Conservation (phyloP, 1,140 invertebrate species). For the Araneus ventricosus region DNA sequence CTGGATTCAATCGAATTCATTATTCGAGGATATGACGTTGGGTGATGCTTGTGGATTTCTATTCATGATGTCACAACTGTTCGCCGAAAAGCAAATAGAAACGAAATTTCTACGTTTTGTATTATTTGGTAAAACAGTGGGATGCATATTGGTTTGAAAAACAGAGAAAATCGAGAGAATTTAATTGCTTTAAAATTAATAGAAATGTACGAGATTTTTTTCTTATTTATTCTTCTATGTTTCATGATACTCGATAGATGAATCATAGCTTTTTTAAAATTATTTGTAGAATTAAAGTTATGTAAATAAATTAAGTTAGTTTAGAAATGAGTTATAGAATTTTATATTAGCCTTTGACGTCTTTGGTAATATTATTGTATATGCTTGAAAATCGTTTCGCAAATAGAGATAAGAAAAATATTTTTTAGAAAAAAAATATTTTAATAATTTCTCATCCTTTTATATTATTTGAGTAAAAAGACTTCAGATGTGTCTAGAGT, state of each 20-base stretch:
- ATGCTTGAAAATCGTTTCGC: too few relatives aligned
- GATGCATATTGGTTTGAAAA: background rate
- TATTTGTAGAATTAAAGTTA: background rate
- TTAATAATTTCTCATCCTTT: too few relatives aligned
- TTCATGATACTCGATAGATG: background rate
- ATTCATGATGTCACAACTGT: background rate
- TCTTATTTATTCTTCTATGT: background rate
- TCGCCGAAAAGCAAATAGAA: constrained; percentile 13
- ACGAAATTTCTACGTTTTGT: background rate
- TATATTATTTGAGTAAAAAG: too few relatives aligned
- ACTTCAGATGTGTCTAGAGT: too few relatives aligned
- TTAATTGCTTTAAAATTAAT: background rate
- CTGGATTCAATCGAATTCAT: constrained; percentile 36
- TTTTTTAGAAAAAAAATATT: too few relatives aligned
- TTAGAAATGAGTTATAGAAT: too few relatives aligned
- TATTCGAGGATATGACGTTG: background rate
- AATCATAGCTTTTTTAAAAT: background rate
- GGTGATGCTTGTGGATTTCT: constrained; percentile 2
- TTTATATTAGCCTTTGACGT: too few relatives aligned
- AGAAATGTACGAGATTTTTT: background rate
- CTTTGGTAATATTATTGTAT: too few relatives aligned
- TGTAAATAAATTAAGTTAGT: too few relatives aligned
- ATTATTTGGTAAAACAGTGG: background rate
- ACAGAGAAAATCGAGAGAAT: background rate
- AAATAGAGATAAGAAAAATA: too few relatives aligned